Conservation (phyloP, 2,888 invertebrate genomes). For the Subacronicta megacephala region DNA sequence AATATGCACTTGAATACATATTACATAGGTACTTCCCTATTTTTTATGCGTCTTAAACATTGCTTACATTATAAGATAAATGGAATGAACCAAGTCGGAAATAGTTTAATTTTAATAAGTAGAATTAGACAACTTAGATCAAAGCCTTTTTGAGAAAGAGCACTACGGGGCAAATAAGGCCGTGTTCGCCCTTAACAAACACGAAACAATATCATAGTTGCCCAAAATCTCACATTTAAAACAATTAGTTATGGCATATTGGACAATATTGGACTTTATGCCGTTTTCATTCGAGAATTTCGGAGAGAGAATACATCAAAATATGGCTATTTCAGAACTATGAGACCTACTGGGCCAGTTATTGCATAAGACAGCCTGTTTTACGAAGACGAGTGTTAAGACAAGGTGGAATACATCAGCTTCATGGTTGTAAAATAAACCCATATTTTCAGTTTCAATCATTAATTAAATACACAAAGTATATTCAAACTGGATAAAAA, state of each 20-base stretch:
- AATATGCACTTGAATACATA: no score
- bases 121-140: neutral
- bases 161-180: constrained; percentile 30
- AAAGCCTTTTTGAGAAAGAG: constrained; percentile 34
- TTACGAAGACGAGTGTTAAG: neutral
- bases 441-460: neutral
- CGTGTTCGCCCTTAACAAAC: constrained; percentile 39
- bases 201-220: constrained; percentile 34
- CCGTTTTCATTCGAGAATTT: neutral
- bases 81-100: no score
- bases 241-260: constrained; percentile 8
- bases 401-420: neutral
- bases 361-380: neutral
- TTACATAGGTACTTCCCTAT: no score
- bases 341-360: neutral
- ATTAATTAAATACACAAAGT: constrained; percentile 13
- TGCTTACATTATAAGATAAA: no score
- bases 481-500: constrained; percentile 19
- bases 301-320: neutral
- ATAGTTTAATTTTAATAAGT: no score
- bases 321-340: neutral
- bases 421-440: neutral
- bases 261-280: neutral
- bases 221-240: constrained; percentile 26
- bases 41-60: no score